phyloP scores from a whole-genome alignment of 2,888 invertebrate species.

The Nowickia ferox region DNA sequence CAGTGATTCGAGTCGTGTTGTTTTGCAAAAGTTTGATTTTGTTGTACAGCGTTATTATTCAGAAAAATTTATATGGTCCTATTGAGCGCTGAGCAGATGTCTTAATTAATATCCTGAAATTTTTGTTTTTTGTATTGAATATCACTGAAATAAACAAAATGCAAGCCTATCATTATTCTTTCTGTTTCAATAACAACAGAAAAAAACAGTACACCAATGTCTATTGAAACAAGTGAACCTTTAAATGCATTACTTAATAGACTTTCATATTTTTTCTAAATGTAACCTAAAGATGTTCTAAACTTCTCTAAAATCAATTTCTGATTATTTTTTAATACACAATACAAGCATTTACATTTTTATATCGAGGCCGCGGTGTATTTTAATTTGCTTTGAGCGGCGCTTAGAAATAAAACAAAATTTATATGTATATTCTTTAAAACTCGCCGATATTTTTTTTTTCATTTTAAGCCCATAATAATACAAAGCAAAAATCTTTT shows the following conservation, averaged over 20 bases:
- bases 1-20: no score
- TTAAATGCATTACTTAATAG: neutral
- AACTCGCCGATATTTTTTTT: neutral
- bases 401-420: constrained; percentile 26
- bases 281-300: neutral
- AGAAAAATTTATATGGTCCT: neutral
- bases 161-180: constrained; percentile 3
- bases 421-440: constrained; percentile 38
- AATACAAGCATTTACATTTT: neutral
- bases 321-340: neutral
- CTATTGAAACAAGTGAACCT: neutral
- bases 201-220: constrained; percentile 1
- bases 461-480: constrained; percentile 38
- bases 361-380: constrained; percentile 8
- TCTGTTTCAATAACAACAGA: neutral
- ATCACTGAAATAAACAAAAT: constrained; percentile 35
- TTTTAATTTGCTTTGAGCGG: constrained; percentile 17
- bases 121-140: constrained; percentile 4
- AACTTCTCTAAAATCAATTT: neutral
- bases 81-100: constrained; percentile 11
- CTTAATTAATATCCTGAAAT: neutral
- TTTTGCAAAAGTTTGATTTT: no score
- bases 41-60: neutral
- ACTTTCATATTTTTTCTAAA: neutral
- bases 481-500: constrained; percentile 47